Base-by-base conservation (phyloP, 2,797 vertebrate genomes). In the Gastrophryne carolinensis region DNA sequence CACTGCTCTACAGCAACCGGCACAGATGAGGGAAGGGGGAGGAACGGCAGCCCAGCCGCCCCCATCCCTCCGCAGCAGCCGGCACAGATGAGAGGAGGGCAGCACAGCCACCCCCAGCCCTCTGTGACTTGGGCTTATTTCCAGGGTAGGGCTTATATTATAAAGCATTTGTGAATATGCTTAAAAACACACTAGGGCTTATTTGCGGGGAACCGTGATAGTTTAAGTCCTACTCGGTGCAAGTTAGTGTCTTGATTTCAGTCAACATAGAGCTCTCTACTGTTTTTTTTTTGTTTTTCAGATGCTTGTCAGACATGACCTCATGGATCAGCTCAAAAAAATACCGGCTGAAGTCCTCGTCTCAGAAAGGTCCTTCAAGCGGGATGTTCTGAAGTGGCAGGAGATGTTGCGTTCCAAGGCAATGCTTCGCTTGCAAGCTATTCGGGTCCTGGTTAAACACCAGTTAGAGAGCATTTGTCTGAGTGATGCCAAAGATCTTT, bases 241-340 rank as follows among this genome's bases (percentile, higher is more conserved):
- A n/a, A n/a, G n/a, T n/a, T n/a, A n/a, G 15, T 44, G 12, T 44
- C 17, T 44, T 44, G 2, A 44, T 13, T 44, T 6, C 15, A 3
- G 7, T 17, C 2, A 5, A 44, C 17, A 3, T 6, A 4, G 17
- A 44, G 4, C 2, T n/a, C 15, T 6, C 15, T 41, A 3, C 3
- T 15, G 9, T 41, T 54, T 5, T 15, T 67, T 10, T 53, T 4
- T 8, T 54, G 5, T 37, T 5, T 68, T 68, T 6, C 15, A 0
- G 91, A 84, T 88, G 47, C 87, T 91, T 17, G 87, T 92, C 41
- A 84, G 83, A 73, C 84, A 91, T 77, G 81, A 80, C 61, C 83
- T 93, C 1, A 73, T 81, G 39, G 74, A 85, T 69, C 86, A 90
- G 81, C 83, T 92, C 0, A 62, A 86, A 58, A 77, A 49, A 27